Conservation (phyloP, 2,888 invertebrate species). For the Phortica okadai region DNA sequence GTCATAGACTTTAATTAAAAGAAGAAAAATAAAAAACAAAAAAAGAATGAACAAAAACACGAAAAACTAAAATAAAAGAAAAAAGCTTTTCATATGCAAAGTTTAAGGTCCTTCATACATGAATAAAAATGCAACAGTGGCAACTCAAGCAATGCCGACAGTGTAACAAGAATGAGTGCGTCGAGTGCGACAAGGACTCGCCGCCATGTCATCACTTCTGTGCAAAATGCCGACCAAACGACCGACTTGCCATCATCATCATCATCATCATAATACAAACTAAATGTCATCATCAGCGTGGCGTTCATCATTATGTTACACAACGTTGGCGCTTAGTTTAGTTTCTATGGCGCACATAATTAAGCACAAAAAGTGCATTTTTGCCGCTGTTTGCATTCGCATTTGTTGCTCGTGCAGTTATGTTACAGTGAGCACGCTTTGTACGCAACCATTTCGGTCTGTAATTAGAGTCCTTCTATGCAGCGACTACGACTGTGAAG, state of each 20-base stretch:
- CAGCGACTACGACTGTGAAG: background rate
- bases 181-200: constrained; percentile 10
- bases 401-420: background rate
- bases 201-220: background rate
- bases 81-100: constrained; percentile 47
- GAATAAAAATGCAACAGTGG: constrained; percentile 63
- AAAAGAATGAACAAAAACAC: background rate
- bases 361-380: constrained; percentile 52
- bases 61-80: constrained; percentile 14
- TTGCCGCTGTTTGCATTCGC: constrained; percentile 14
- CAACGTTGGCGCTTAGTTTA: constrained; percentile 1
- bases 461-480: background rate
- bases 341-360: constrained; percentile 61
- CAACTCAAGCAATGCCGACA: constrained; percentile 15
- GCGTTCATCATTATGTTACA: background rate
- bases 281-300: background rate
- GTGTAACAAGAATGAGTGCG: constrained; percentile 1
- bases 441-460: background rate
- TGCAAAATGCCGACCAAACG: background rate
- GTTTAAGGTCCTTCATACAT: constrained; percentile 71
- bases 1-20: constrained; percentile 10
- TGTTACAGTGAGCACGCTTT: background rate
- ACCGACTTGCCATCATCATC: background rate
- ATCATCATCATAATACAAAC: background rate
- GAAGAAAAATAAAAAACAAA: background rate